phyloP scores from a whole-genome alignment of 2,797 vertebrate genomes.

The Rallus crepitans region DNA sequence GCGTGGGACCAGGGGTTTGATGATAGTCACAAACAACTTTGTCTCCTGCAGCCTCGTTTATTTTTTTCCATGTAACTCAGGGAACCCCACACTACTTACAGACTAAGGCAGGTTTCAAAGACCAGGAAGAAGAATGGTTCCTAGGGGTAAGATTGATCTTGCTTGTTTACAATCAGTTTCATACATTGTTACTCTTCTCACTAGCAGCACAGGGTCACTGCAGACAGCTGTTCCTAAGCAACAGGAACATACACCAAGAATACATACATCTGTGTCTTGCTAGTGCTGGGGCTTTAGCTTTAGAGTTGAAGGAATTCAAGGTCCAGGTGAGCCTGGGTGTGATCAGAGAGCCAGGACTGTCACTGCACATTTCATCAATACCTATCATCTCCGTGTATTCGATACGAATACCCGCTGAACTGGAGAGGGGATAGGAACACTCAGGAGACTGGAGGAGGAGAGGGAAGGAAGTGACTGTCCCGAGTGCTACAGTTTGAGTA shows the following conservation, averaged over 20 bases:
- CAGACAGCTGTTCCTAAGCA: conserved; percentile 57
- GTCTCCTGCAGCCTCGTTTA: background rate
- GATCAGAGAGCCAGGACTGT: background rate
- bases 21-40: background rate
- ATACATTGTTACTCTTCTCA: background rate
- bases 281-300: background rate
- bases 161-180: conserved; percentile 23
- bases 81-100: background rate
- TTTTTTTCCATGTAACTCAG: background rate
- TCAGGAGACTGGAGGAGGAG: background rate
- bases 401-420: background rate
- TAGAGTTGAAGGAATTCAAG: background rate
- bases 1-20: background rate
- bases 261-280: background rate
- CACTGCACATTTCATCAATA: background rate
- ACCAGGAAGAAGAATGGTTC: conserved; percentile 2
- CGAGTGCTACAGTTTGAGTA: background rate
- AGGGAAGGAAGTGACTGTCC: background rate
- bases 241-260: background rate
- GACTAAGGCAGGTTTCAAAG: background rate
- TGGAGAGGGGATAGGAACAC: background rate
- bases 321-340: background rate
- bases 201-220: background rate
- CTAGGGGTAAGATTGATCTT: conserved; percentile 31
- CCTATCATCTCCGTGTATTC: background rate